Evolutionary conservation across 2,113 vertebrate species (phyloP).

Genomic region (Chaenogobius annularis): DNA sequence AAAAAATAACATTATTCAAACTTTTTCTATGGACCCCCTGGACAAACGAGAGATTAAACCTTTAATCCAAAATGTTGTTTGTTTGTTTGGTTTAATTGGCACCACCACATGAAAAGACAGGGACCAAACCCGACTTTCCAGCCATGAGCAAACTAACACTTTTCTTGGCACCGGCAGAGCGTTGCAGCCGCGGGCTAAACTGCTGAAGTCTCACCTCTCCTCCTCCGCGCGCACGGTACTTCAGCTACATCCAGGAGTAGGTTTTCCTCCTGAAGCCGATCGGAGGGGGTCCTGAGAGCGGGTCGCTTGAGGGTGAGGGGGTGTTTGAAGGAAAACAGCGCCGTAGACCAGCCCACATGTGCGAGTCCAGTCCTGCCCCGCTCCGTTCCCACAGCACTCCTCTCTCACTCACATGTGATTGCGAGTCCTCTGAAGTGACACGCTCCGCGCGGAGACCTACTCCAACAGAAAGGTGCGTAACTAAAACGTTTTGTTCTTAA

Average conservation of each 20-base stretch:
- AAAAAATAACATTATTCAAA: too few relatives aligned
- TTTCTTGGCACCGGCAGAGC: neutral
- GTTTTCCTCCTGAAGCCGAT: neutral
- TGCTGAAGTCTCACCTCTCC: constrained; percentile 28
- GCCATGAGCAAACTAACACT: neutral
- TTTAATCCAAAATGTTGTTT: too few relatives aligned
- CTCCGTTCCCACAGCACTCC: constrained; percentile 37
- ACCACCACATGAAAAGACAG: neutral
- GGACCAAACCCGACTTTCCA: constrained; percentile 41
- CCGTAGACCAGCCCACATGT: constrained; percentile 58
- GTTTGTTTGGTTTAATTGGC: neutral
- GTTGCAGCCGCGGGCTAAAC: constrained; percentile 17
- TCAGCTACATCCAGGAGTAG: neutral
- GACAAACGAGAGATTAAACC: too few relatives aligned
- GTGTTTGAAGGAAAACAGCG: constrained; percentile 29
- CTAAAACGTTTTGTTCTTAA: neutral
- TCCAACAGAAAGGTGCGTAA: constrained; percentile 13
- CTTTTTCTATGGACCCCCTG: too few relatives aligned
- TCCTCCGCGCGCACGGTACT: neutral
- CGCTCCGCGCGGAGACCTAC: constrained; percentile 2
- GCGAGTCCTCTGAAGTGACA: constrained; percentile 29
- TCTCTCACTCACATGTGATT: constrained; percentile 23
- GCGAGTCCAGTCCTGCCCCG: constrained; percentile 60
- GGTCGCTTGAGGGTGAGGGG: constrained; percentile 9
- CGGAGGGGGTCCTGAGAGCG: neutral